Percentiles rank a stretch among this genome's conserved stretches.
Conservation (phyloP, 2,888 invertebrate species). For the Rotaria socialis region DNA sequence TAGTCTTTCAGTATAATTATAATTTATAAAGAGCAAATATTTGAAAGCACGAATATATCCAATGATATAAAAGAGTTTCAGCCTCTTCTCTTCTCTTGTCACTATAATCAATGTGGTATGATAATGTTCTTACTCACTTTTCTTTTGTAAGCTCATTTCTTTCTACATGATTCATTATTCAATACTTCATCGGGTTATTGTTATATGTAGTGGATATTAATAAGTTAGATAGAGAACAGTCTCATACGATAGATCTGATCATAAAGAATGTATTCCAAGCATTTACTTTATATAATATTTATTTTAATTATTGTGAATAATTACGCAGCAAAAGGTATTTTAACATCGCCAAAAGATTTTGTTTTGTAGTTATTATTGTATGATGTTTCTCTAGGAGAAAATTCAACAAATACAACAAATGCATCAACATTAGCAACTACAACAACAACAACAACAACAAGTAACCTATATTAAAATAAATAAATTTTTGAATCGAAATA, state of each 20-base stretch:
- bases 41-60: not conserved
- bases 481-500: not conserved
- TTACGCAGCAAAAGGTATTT: not conserved
- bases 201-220: not conserved
- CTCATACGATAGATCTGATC: not conserved
- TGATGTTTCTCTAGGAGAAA: not conserved
- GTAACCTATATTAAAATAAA: not conserved
- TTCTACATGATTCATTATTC: not conserved
- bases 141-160: no score
- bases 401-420: not conserved
- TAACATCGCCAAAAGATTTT: no score
- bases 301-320: not conserved
- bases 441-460: not conserved
- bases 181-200: not conserved
- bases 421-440: not conserved
- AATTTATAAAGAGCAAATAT: no score
- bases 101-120: not conserved
- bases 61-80: not conserved
- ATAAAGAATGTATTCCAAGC: not conserved
- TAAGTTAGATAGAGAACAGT: not conserved
- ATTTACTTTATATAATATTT: not conserved
- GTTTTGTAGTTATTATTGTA: no score
- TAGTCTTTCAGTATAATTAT: no score
- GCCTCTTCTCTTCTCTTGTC: not conserved
- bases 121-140: no score